phyloP scores from a whole-genome alignment of 2,113 vertebrate genomes.

The Falco punctatus region DNA sequence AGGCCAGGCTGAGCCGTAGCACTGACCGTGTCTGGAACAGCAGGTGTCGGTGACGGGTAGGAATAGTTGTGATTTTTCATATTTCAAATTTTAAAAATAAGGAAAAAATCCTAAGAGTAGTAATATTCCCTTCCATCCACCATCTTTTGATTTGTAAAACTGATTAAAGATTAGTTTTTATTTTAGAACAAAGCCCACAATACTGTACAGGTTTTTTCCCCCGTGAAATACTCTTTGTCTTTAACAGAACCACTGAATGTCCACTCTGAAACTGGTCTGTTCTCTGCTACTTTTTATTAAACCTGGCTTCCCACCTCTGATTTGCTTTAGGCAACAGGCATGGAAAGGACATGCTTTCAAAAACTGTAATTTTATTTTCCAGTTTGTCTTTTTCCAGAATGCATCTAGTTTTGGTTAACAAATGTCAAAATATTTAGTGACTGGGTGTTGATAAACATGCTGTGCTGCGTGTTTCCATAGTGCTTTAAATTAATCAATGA shows the following conservation, averaged over 20 bases:
- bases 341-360: not conserved
- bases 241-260: not conserved
- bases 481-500: not conserved
- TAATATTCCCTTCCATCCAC: not conserved
- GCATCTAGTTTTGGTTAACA: not conserved
- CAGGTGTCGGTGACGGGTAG: not conserved
- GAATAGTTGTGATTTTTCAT: not conserved
- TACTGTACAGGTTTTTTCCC: not conserved
- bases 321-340: not conserved
- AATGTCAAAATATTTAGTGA: not conserved
- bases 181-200: fast-evolving
- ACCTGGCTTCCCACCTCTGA: constrained; percentile 7
- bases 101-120: not conserved
- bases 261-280: not conserved
- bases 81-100: not conserved
- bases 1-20: not conserved
- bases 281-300: constrained; percentile 20
- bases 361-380: not conserved
- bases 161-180: not conserved
- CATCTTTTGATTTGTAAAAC: not conserved
- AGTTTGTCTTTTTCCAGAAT: not conserved
- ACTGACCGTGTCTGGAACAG: not conserved
- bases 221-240: not conserved
- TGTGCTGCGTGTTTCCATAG: not conserved
- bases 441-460: not conserved